phyloP scores from a whole-genome alignment of 2,797 vertebrate species.

The Bryconaethiops microstoma region DNA sequence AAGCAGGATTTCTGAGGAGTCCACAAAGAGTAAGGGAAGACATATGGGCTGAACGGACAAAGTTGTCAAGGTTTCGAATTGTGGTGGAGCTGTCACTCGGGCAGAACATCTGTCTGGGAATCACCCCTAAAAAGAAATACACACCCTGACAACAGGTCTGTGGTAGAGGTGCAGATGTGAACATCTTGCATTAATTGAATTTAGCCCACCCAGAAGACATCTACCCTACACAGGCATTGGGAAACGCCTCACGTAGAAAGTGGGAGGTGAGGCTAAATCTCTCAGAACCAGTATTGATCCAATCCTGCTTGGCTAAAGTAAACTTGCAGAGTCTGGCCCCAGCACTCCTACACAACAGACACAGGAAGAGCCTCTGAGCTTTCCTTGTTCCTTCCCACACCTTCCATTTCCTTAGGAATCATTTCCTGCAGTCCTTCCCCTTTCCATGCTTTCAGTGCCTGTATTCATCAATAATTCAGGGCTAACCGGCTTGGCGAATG shows the following conservation, averaged over 20 bases:
- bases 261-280: not conserved
- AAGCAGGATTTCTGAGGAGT: conserved; percentile 5
- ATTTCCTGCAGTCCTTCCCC: not conserved
- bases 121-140: conserved; percentile 2
- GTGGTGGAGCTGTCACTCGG: conserved; percentile 11
- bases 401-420: conserved; percentile 26
- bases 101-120: conserved; percentile 29
- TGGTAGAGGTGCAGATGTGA: conserved; percentile 8
- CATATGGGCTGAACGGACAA: conserved; percentile 52
- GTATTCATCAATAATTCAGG: conserved; percentile 21
- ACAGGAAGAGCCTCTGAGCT: not conserved
- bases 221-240: conserved; percentile 1
- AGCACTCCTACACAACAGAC: not conserved
- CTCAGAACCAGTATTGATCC: conserved; percentile 17
- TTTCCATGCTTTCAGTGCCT: not conserved
- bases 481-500: not conserved
- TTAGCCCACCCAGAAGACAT: conserved; percentile 16
- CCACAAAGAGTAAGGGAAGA: conserved; percentile 35
- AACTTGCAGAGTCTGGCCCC: conserved; percentile 1
- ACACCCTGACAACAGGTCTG: conserved; percentile 14
- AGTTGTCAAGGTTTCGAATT: conserved; percentile 2
- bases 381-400: conserved; percentile 20
- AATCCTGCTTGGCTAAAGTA: conserved; percentile 13
- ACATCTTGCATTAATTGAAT: conserved; percentile 27
- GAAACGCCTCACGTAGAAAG: conserved; percentile 5